phyloP scores from a whole-genome alignment of 2,888 invertebrate species.

The Watsonalla binaria region DNA sequence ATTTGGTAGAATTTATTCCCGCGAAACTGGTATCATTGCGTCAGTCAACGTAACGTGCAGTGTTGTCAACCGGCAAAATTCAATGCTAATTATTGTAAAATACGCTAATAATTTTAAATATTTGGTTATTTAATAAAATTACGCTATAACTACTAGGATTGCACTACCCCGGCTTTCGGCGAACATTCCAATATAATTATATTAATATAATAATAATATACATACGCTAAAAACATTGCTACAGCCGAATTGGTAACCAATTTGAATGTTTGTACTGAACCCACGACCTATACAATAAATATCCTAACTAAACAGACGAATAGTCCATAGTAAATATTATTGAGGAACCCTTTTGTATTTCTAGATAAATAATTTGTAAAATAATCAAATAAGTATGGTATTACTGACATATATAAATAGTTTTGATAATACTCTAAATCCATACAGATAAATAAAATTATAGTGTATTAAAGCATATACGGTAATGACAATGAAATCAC shows the following conservation, averaged over 20 bases:
- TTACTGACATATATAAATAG: too few relatives aligned
- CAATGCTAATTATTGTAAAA: background rate
- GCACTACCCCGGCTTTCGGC: constrained; percentile 72
- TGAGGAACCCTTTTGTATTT: too few relatives aligned
- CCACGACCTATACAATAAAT: constrained; percentile 25
- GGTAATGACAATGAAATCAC: too few relatives aligned
- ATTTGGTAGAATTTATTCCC: too few relatives aligned
- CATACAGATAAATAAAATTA: too few relatives aligned
- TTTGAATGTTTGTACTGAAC: constrained; percentile 48
- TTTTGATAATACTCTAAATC: too few relatives aligned
- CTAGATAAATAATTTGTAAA: too few relatives aligned
- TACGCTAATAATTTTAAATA: background rate
- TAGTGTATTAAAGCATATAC: too few relatives aligned
- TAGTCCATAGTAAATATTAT: background rate
- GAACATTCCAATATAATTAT: constrained; percentile 40
- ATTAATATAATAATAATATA: background rate
- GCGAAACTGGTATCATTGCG: background rate
- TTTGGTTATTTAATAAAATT: background rate
- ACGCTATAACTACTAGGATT: constrained; percentile 56
- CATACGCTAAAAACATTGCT: constrained; percentile 22
- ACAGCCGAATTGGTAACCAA: constrained; percentile 53
- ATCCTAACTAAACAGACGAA: background rate
- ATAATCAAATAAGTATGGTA: too few relatives aligned
- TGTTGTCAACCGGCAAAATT: background rate
- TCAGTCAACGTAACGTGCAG: background rate